Percentiles rank a stretch among this genome's conserved stretches.
Evolutionary conservation across 2,888 invertebrate genomes (phyloP).

Genomic region (Timema podura): DNA sequence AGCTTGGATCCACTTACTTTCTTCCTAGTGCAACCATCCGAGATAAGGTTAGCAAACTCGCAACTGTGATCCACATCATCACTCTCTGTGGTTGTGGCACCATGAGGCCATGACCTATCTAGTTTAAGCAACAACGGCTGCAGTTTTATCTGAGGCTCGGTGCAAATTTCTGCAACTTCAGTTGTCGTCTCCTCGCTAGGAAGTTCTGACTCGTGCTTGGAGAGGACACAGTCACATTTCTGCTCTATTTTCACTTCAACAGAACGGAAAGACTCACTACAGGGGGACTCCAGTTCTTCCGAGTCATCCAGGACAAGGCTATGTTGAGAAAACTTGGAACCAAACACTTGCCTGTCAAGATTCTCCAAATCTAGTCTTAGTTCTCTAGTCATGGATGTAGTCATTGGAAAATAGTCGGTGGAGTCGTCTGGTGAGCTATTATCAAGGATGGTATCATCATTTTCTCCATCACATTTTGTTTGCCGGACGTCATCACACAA

Average conservation of each 20-base stretch:
- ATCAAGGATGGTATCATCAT: conserved; percentile 41
- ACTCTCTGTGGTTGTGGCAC: neutral
- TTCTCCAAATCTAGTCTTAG: conserved; percentile 77
- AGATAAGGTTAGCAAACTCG: too few species aligned
- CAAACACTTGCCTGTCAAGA: conserved; percentile 79
- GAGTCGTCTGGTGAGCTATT: conserved; percentile 75
- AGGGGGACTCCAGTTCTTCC: conserved; percentile 30
- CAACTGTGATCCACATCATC: neutral
- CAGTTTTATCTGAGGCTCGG: conserved; percentile 33
- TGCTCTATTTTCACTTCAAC: conserved; percentile 30
- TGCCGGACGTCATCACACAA: neutral
- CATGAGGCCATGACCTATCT: conserved; percentile 35
- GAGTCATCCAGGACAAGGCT: conserved; percentile 29
- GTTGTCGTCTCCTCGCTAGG: conserved; percentile 32
- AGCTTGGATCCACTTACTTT: neutral
- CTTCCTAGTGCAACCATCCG: neutral
- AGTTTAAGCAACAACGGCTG: conserved; percentile 34
- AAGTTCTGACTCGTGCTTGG: conserved; percentile 33
- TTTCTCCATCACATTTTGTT: neutral
- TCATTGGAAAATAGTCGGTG: conserved; percentile 81
- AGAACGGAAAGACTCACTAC: conserved; percentile 29
- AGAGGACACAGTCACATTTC: conserved; percentile 40
- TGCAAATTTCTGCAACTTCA: conserved; percentile 36
- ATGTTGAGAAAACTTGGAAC: conserved; percentile 42
- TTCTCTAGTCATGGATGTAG: conserved; percentile 81